A percentile compares a stretch with the other conserved stretches of the same genome.
phyloP scores from a whole-genome alignment of 2,888 invertebrate genomes.

The Drosophila lutescens region DNA sequence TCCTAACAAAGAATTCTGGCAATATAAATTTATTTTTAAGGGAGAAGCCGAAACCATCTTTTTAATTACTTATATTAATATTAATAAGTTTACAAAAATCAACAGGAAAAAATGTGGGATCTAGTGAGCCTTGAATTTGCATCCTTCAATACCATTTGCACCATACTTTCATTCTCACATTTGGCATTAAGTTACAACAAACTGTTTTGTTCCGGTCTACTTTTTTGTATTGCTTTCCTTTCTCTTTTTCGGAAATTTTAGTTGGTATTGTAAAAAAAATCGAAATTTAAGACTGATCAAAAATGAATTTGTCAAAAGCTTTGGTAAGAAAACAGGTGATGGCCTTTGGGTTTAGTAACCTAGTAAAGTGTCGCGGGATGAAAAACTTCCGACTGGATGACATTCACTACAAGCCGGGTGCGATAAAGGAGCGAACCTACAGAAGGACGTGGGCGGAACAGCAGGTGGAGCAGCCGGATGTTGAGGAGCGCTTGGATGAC shows the following conservation, averaged over 20 bases:
- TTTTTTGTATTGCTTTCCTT: not conserved
- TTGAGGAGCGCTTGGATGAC: slow-evolving; percentile 1
- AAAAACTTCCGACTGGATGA: not conserved
- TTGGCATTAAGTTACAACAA: not conserved
- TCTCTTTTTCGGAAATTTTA: not conserved
- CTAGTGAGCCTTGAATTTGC: slow-evolving; percentile 1
- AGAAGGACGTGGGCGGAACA: not conserved
- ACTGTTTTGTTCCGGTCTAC: not conserved
- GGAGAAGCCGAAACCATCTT: no score
- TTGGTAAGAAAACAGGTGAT: not conserved
- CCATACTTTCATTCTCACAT: not conserved
- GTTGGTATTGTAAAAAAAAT: not conserved
- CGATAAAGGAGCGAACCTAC: not conserved
- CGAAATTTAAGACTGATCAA: not conserved
- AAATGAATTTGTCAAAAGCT: slow-evolving; percentile 12
- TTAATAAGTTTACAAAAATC: no score
- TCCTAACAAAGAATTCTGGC: no score
- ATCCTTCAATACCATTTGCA: not conserved
- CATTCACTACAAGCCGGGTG: slow-evolving; percentile 4
- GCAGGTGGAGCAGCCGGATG: not conserved
- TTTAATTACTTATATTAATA: no score
- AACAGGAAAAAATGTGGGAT: not conserved
- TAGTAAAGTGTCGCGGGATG: not conserved
- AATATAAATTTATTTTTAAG: no score
- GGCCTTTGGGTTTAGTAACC: not conserved